Conservation (phyloP, 2,113 vertebrate genomes). For the Chaetorhynchus papuensis region DNA sequence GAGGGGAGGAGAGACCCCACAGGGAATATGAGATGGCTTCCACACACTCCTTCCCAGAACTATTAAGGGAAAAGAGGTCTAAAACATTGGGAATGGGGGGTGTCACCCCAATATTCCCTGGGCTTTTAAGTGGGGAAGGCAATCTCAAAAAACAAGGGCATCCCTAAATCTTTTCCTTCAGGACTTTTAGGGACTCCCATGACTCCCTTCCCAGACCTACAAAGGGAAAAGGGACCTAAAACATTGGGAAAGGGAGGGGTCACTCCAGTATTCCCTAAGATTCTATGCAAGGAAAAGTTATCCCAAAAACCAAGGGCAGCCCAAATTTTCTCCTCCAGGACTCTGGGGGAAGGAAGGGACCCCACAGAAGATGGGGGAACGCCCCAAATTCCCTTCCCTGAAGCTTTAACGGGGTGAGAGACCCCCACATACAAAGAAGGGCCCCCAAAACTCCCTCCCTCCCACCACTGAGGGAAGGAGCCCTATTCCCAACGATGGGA, state of each 20-base stretch:
- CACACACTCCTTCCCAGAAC: background rate
- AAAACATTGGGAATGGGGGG: background rate
- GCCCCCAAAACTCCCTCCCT: background rate
- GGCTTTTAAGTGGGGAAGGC: background rate
- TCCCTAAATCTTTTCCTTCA: background rate
- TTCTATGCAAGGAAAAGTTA: background rate
- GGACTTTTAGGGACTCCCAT: background rate
- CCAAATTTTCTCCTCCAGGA: background rate
- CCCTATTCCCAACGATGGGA: fast-evolving
- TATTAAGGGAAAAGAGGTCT: background rate
- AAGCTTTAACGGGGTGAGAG: fast-evolving
- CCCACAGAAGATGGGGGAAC: background rate
- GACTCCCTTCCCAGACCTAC: background rate
- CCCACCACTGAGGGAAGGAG: background rate
- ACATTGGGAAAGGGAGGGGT: fast-evolving
- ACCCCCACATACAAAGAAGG: fast-evolving
- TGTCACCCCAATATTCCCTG: background rate
- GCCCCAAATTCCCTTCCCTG: no score
- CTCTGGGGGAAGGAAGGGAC: fast-evolving
- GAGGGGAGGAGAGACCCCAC: fast-evolving
- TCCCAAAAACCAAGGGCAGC: background rate
- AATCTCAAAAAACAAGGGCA: background rate
- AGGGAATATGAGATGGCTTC: fast-evolving
- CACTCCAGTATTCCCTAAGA: background rate
- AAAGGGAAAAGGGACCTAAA: fast-evolving